A percentile compares a stretch with the other conserved stretches of the same genome.
phyloP scores from a whole-genome alignment of 2,113 vertebrate species.

The Amazona vittata region DNA sequence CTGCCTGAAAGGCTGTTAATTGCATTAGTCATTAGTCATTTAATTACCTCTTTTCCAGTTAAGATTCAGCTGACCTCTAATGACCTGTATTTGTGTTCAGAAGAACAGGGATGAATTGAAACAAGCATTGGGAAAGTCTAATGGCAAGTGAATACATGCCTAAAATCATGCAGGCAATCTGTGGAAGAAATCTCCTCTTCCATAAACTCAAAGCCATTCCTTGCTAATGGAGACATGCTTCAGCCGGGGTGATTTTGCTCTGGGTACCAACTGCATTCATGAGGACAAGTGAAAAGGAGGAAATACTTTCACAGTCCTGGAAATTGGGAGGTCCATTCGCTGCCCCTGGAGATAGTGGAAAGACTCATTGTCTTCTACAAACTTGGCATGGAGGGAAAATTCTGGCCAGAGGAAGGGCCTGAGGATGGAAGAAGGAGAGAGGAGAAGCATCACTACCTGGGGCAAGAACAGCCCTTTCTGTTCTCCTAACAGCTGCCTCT shows the following conservation, averaged over 20 bases:
- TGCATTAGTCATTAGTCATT: neutral
- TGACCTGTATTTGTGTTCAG: neutral
- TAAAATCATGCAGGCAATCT: neutral
- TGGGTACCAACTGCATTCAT: fast-evolving
- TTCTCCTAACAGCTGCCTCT: neutral
- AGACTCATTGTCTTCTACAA: neutral
- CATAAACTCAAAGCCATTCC: neutral
- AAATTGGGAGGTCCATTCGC: neutral
- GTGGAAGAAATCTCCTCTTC: neutral
- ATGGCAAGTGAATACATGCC: neutral
- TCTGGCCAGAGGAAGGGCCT: neutral
- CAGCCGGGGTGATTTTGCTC: neutral
- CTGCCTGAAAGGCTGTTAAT: neutral
- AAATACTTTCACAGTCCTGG: conserved; percentile 42
- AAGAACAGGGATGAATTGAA: neutral
- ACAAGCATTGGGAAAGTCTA: neutral
- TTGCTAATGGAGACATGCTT: neutral
- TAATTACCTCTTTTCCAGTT: conserved; percentile 11
- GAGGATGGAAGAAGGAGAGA: neutral
- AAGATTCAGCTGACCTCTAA: conserved; percentile 14
- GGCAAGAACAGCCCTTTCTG: neutral
- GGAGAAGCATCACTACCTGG: neutral
- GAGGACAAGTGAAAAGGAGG: neutral
- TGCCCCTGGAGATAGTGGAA: neutral
- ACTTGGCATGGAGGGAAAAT: neutral